Base-by-base conservation (phyloP, 92 coral and sea anemone genomes). In the Paragorgia papillata region DNA sequence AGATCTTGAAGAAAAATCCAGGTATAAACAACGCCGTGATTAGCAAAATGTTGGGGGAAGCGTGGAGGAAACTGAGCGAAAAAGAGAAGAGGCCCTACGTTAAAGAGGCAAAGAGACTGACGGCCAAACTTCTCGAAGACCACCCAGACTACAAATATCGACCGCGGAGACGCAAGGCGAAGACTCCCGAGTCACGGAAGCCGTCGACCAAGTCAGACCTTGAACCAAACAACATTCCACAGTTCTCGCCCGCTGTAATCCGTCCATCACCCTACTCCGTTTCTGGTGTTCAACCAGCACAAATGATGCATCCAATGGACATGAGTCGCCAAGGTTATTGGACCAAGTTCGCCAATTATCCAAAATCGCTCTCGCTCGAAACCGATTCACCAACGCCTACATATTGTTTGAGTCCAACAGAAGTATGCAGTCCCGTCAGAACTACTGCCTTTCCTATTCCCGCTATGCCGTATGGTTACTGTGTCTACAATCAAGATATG, bases 1-100 rank as follows among this genome's bases (percentile, higher is more conserved):
- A 88, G 57, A 90, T 90, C 18, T 74, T 90, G 8, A 85, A 90
- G 58, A 84, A 90, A 39, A 85, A 90, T 63, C 96, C 96, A 25
- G 96, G 96, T 9, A 71, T 71, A 0, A 71, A 71, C 60, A 71
- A 71, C 15, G 78, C 78, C 0, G 44, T 71, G 40, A 71, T 71
- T 51, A 71, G 78, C 50, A 71, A 71, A 54, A 71, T 71, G 78
- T 17, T 71, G 33, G 78, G 78, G 3, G 78, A 71, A 33, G 78
- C 78, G 5, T 71, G 78, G 78, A 30, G 78, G 7, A 71, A 71
- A 54, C 41, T 71, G 31, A 71, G 78, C 43, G 78, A 71, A 3
- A 71, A 71, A 22, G 64, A 71, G 15, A 71, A 71, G 32, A 53
- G 17, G 15, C 78, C 78, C 0, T 71, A 71, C 50, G 64, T 71